Evolutionary conservation across 1,140 invertebrate species (phyloP), one percentile per base, ranked within the genome.

Genomic region (Brachionus rubens): DNA sequence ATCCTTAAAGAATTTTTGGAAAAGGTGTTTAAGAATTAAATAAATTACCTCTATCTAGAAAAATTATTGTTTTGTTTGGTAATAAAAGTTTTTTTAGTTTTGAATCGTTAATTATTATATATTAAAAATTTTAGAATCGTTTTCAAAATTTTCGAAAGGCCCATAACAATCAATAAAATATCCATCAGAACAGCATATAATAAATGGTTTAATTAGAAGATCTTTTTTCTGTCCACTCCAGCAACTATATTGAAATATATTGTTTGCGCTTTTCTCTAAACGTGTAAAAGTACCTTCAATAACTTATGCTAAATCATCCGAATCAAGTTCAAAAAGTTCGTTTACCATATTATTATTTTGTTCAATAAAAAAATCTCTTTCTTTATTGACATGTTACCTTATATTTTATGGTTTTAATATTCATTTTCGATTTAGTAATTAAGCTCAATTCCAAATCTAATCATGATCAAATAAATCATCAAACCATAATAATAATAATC

Each of bases 321-420:
- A 2, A 30, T 65, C 24, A 19, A 43, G 43, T 43, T 65, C 41
- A 26, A 24, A 14, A 9, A 43, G 19, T 24, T 43, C 30, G 21
- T 43, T 65, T 65, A 43, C 21, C 36, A 65, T 65, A 24, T 24
- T 43, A 43, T 65, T 65, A 65, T 65, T 65, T 43, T 65, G 40
- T 65, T 65, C 43, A 10, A 65, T 43, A 24, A 43, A 65, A 24
- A 65, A 65, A 6, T 65, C 36, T 24, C 59, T 65, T 43, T 65
- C 43, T 41, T 40, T 65, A 30, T 65, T 65, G 19, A 5, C n/a
- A n/a, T n/a, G n/a, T n/a, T n/a, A n/a, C n/a, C n/a, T n/a, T n/a
- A n/a, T n/a, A n/a, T n/a, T n/a, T n/a, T n/a, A n/a, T n/a, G n/a
- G n/a, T n/a, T n/a, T n/a, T n/a, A n/a, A n/a, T n/a, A n/a, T n/a